Percentiles rank a stretch among this genome's conserved stretches.
Conservation (phyloP, 2,113 vertebrate genomes). For the Epinephelus moara region DNA sequence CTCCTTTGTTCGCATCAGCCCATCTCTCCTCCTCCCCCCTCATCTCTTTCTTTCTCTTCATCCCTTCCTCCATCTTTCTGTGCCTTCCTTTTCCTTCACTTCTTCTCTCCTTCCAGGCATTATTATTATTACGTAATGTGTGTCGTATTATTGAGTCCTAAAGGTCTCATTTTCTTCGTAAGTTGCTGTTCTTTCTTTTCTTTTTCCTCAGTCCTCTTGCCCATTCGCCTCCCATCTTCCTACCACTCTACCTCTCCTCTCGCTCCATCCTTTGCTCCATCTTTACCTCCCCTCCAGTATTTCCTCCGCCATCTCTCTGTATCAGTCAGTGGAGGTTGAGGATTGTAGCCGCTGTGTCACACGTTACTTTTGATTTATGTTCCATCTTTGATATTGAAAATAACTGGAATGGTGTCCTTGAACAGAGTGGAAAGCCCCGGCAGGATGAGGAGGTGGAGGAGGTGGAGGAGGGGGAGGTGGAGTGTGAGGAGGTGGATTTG, state of each 20-base stretch:
- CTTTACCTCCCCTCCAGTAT: not conserved
- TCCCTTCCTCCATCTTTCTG: not conserved
- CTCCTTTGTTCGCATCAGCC: not conserved
- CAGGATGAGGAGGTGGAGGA: not conserved
- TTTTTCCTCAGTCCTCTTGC: too few species aligned
- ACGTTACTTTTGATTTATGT: conserved; percentile 79
- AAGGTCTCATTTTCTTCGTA: not conserved
- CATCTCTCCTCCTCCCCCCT: not conserved
- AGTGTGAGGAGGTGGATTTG: not conserved
- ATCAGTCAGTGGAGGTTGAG: conserved; percentile 27
- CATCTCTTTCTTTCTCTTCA: not conserved
- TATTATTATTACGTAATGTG: too few species aligned
- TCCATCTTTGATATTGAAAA: conserved; percentile 78
- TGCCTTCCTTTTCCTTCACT: not conserved
- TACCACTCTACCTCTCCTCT: too few species aligned
- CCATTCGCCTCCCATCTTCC: too few species aligned
- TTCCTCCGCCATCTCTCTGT: not conserved
- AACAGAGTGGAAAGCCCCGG: conserved; percentile 41
- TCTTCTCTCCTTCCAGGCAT: not conserved
- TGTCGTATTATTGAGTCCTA: not conserved
- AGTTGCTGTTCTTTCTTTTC: not conserved
- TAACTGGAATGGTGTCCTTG: conserved; percentile 77
- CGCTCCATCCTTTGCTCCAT: not conserved
- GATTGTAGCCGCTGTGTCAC: conserved; percentile 29
- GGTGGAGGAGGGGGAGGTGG: not conserved